phyloP scores from a whole-genome alignment of 2,113 vertebrate genomes.

The Alosa alosa region DNA sequence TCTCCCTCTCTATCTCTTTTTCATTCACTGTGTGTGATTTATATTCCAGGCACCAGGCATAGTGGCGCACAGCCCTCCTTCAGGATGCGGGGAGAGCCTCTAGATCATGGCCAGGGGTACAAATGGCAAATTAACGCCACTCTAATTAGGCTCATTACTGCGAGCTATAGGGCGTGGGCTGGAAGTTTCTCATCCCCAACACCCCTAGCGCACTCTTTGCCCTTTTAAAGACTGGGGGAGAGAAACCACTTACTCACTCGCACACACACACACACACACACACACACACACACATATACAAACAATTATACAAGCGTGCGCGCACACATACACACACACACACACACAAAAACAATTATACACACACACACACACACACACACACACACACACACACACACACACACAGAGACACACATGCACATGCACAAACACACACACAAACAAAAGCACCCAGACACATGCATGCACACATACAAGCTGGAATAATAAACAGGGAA shows the following conservation, averaged over 20 bases:
- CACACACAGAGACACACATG: neutral
- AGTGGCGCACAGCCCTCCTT: constrained; percentile 41
- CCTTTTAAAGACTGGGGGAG: constrained; percentile 8
- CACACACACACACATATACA: constrained; percentile 1
- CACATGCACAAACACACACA: constrained; percentile 4
- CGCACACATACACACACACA: constrained; percentile 18
- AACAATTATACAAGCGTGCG: no score
- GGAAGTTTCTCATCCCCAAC: constrained; percentile 40
- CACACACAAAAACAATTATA: neutral
- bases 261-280: constrained; percentile 24
- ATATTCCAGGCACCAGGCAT: constrained; percentile 37
- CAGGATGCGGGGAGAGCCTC: constrained; percentile 40
- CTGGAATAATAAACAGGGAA: neutral
- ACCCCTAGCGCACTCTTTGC: constrained; percentile 4
- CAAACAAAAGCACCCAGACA: neutral
- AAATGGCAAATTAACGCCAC: constrained; percentile 53
- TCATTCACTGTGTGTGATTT: constrained; percentile 14
- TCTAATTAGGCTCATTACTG: constrained; percentile 52
- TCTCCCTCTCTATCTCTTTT: neutral
- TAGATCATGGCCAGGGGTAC: constrained; percentile 49
- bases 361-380: constrained; percentile 21
- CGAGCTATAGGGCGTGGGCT: constrained; percentile 44
- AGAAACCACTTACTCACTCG: constrained; percentile 17
- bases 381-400: neutral
- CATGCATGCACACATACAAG: neutral